Evolutionary conservation across 23 tunicate genomes (phyloP).

Genomic region (Aplidium turbinatum): DNA sequence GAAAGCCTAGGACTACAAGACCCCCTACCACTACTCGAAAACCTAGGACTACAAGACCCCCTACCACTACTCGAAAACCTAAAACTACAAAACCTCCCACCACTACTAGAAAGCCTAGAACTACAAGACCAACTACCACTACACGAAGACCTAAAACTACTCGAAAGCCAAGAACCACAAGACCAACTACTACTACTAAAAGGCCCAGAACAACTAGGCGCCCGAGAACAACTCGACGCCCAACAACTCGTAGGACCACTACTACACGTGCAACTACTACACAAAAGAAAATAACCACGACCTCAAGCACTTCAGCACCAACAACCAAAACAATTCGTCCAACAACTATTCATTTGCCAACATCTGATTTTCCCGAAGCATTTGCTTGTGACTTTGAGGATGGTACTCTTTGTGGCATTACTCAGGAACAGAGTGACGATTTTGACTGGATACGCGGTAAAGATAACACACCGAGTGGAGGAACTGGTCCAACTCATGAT

Average conservation of each 20-base stretch:
- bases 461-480: conserved; percentile 56
- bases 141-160: conserved; percentile 39
- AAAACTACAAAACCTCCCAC: conserved; percentile 28
- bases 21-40: conserved; percentile 22
- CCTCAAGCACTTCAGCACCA: conserved; percentile 35
- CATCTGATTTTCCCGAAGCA: conserved; percentile 41
- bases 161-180: conserved; percentile 36
- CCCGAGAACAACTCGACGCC: conserved; percentile 30
- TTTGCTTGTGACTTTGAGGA: conserved; percentile 76
- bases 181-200: conserved; percentile 36
- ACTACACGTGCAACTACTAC: conserved; percentile 26
- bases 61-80: conserved; percentile 30
- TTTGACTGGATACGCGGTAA: conserved; percentile 68
- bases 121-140: conserved; percentile 39
- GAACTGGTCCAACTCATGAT: conserved; percentile 76
- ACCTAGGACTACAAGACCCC: conserved; percentile 36
- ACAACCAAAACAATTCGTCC: conserved; percentile 25
- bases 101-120: conserved; percentile 30
- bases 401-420: conserved; percentile 44
- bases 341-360: conserved; percentile 42
- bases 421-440: conserved; percentile 47
- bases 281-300: conserved; percentile 22
- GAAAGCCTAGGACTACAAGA: conserved; percentile 37
- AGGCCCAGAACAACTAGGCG: conserved; percentile 41
- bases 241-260: conserved; percentile 49